Conservation (phyloP, 2,113 vertebrate species). For the Perca fluviatilis region DNA sequence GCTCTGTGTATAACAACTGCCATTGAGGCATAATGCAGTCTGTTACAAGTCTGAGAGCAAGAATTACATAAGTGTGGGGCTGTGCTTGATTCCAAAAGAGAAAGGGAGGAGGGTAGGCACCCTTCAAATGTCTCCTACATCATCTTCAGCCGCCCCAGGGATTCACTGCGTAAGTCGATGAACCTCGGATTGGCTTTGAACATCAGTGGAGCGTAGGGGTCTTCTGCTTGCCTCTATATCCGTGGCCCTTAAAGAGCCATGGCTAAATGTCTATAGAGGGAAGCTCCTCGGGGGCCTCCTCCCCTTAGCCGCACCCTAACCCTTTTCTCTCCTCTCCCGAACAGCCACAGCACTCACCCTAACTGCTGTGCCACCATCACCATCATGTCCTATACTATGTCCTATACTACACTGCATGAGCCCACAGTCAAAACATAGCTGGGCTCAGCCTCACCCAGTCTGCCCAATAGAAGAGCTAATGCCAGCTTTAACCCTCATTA, state of each 20-base stretch:
- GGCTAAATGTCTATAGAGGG: conserved; percentile 59
- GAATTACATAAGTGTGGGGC: conserved; percentile 76
- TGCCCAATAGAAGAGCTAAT: conserved; percentile 42
- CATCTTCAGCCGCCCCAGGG: conserved; percentile 54
- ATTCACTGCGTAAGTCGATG: conserved; percentile 56
- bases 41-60: conserved; percentile 60
- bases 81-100: conserved; percentile 56
- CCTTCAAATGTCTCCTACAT: conserved; percentile 74
- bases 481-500: conserved; percentile 68
- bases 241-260: conserved; percentile 56
- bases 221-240: conserved; percentile 60
- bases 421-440: conserved; percentile 33
- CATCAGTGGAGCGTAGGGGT: conserved; percentile 48
- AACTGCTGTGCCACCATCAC: conserved; percentile 29
- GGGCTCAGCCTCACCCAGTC: conserved; percentile 16
- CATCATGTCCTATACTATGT: conserved; percentile 30
- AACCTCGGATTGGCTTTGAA: conserved; percentile 79
- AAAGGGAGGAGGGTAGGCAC: conserved; percentile 53
- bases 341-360: conserved; percentile 22
- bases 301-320: conserved; percentile 31
- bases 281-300: conserved; percentile 42
- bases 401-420: conserved; percentile 28
- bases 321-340: conserved; percentile 17
- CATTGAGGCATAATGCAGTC: conserved; percentile 53
- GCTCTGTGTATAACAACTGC: conserved; percentile 50